A percentile compares a stretch with the other conserved stretches of the same genome.
Evolutionary conservation across 2,888 invertebrate species (phyloP).

Genomic region (Lasioglossum malachurum): DNA sequence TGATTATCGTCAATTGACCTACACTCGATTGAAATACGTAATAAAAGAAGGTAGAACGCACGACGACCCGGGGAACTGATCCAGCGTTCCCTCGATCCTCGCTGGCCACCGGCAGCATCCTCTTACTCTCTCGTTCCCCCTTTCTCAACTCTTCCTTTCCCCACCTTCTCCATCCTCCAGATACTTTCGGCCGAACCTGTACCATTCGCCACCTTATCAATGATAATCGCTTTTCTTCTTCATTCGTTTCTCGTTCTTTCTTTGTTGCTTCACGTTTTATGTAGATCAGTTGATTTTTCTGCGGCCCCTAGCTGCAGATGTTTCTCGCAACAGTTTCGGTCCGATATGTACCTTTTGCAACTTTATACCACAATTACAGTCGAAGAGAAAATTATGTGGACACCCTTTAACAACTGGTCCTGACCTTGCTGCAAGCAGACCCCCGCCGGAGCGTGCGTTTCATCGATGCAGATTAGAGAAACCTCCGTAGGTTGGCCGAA

Average conservation of each 20-base stretch:
- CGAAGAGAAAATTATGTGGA: no score
- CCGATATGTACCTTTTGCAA: no score
- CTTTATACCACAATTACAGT: no score
- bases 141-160: not conserved
- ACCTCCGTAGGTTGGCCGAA: not conserved
- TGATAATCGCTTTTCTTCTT: constrained; percentile 52
- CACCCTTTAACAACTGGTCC: no score
- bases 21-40: constrained; percentile 74
- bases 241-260: not conserved
- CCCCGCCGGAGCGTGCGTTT: not conserved
- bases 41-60: constrained; percentile 64
- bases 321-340: not conserved
- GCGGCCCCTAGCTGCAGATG: not conserved
- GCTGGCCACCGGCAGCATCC: constrained; percentile 15
- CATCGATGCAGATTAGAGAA: not conserved
- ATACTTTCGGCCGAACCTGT: constrained; percentile 6
- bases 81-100: constrained; percentile 12
- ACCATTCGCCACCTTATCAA: constrained; percentile 62
- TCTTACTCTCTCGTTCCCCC: not conserved
- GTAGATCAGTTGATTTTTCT: not conserved
- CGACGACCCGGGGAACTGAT: constrained; percentile 46
- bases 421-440: not conserved
- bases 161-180: not conserved
- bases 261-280: not conserved
- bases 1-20: constrained; percentile 80